Conservation (phyloP, 2,797 vertebrate species). For the Pachyuromys duprasi region DNA sequence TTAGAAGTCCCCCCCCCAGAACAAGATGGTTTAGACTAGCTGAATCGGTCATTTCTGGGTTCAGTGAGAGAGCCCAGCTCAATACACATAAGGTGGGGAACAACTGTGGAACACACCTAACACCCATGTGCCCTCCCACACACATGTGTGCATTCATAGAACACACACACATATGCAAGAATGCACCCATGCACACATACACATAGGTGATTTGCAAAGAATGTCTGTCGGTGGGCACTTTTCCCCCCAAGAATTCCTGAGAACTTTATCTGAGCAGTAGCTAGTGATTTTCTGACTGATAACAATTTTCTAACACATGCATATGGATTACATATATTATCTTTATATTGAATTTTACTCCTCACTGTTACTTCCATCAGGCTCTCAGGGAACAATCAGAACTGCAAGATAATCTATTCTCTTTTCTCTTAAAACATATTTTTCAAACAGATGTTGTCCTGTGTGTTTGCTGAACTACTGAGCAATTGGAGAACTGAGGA, state of each 20-base stretch:
- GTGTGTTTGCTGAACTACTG: conserved; percentile 26
- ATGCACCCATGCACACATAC: too few species aligned
- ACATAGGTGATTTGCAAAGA: neutral
- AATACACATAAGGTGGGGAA: neutral
- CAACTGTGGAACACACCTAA: neutral
- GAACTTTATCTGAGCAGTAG: neutral
- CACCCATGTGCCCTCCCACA: too few species aligned
- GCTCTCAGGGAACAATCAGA: neutral
- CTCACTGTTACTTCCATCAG: neutral
- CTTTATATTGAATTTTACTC: conserved; percentile 18
- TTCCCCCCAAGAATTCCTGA: neutral
- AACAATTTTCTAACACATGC: neutral
- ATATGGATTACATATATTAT: neutral
- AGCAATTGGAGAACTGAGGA: neutral
- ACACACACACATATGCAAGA: neutral
- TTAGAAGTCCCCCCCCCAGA: neutral
- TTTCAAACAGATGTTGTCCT: conserved; percentile 10
- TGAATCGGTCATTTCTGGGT: neutral
- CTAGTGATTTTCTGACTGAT: conserved; percentile 40
- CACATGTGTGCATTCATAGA: neutral
- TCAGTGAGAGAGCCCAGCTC: neutral
- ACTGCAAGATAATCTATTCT: neutral
- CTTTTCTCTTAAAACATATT: neutral
- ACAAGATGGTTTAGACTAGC: neutral
- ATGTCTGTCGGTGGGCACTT: neutral